Evolutionary conservation across 2,113 vertebrate genomes (phyloP).

Genomic region (Dipodomys ordii): DNA sequence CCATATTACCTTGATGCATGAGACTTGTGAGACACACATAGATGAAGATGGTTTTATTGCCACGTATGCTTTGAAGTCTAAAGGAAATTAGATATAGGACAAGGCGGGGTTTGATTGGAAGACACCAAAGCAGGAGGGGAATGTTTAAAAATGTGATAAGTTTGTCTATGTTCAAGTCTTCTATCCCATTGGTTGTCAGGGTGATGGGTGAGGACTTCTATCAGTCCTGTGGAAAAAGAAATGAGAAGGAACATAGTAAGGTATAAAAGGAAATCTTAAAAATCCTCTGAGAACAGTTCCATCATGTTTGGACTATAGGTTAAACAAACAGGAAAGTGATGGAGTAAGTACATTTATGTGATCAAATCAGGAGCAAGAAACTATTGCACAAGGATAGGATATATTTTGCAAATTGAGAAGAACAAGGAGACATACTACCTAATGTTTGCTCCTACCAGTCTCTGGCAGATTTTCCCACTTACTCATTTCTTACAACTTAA

Average conservation of each 20-base stretch:
- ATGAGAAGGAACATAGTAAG: not conserved
- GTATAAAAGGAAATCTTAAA: not conserved
- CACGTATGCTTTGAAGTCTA: not conserved
- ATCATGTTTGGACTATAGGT: not conserved
- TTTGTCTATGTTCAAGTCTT: too few species aligned
- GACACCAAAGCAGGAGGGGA: too few species aligned
- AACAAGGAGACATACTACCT: not conserved
- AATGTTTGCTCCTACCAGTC: not conserved
- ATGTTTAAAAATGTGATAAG: too few species aligned
- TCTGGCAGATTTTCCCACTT: not conserved
- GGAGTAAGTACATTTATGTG: not conserved
- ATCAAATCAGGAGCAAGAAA: not conserved
- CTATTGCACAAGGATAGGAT: not conserved
- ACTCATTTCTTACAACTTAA: slow-evolving; percentile 1
- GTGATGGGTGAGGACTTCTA: not conserved
- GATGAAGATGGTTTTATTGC: not conserved
- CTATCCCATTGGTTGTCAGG: too few species aligned
- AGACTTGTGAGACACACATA: not conserved
- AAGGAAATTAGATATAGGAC: not conserved
- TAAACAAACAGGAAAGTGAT: not conserved
- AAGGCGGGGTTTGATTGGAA: too few species aligned
- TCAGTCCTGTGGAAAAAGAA: not conserved
- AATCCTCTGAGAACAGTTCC: not conserved
- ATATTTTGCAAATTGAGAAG: not conserved
- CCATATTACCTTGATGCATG: not conserved